Evolutionary conservation across 2,888 invertebrate genomes (phyloP).

Genomic region (Polydrusus cervinus): DNA sequence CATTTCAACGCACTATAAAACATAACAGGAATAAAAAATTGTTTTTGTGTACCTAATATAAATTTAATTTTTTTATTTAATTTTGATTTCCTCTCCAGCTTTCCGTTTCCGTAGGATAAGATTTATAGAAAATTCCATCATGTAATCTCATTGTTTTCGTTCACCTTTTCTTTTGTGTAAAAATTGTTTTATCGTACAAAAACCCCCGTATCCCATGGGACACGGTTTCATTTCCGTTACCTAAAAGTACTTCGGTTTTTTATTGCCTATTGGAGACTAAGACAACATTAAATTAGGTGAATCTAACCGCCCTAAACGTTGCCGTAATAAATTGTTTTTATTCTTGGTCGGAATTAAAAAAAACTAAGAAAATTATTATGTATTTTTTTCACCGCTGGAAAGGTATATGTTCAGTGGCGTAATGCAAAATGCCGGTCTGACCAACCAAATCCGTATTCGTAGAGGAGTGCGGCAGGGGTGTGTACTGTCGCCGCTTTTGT

Average conservation of each 20-base stretch:
- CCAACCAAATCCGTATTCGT: too few relatives aligned
- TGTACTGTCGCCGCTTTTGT: too few relatives aligned
- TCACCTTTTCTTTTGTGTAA: constrained; percentile 3
- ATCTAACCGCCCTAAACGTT: too few relatives aligned
- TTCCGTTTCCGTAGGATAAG: not conserved
- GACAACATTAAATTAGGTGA: not conserved
- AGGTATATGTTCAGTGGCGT: too few relatives aligned
- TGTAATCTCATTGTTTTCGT: constrained; percentile 1
- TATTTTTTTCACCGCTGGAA: too few relatives aligned
- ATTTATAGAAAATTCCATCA: constrained; percentile 11
- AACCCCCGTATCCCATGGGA: not conserved
- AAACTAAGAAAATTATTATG: too few relatives aligned
- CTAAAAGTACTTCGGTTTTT: not conserved
- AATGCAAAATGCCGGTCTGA: too few relatives aligned
- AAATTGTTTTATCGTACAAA: constrained; percentile 12
- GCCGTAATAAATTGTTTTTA: too few relatives aligned
- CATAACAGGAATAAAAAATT: too few relatives aligned
- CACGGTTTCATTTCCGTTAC: not conserved
- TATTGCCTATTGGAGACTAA: not conserved
- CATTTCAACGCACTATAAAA: not conserved
- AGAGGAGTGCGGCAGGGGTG: too few relatives aligned
- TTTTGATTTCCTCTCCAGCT: not conserved
- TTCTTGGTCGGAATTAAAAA: too few relatives aligned
- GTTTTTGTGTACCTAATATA: too few relatives aligned
- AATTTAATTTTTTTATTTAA: not conserved